phyloP scores from a whole-genome alignment of 2,888 invertebrate genomes.

The Petrolisthes manimaculis region DNA sequence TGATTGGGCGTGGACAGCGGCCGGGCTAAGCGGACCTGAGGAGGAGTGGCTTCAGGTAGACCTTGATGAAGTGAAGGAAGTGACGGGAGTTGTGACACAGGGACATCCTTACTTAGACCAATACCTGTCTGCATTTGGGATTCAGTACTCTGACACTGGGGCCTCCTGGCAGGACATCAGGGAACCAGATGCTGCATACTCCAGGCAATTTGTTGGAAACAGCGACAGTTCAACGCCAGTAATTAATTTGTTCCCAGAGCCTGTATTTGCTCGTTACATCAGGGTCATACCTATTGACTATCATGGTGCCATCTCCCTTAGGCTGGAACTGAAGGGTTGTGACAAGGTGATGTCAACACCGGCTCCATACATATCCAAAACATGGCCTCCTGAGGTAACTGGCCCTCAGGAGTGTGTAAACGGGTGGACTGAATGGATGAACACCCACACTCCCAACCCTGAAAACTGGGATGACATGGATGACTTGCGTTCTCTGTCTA shows the following conservation, averaged over 20 bases:
- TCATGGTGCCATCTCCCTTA: constrained; percentile 68
- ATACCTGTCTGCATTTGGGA: constrained; percentile 69
- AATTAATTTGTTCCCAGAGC: constrained; percentile 68
- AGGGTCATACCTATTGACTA: constrained; percentile 68
- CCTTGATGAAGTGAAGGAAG: constrained; percentile 67
- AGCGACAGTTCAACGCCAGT: constrained; percentile 67
- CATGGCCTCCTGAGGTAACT: constrained; percentile 21
- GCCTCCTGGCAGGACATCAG: constrained; percentile 67
- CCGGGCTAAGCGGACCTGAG: constrained; percentile 13
- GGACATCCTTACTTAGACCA: constrained; percentile 68
- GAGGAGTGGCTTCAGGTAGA: constrained; percentile 68
- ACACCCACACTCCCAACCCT: constrained; percentile 67
- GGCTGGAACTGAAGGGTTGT: constrained; percentile 70
- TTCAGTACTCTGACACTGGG: constrained; percentile 69
- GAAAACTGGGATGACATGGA: constrained; percentile 66
- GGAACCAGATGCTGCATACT: constrained; percentile 52
- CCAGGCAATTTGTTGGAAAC: constrained; percentile 69
- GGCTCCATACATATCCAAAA: background rate
- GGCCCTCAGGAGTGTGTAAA: constrained; percentile 51
- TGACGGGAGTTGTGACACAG: constrained; percentile 69
- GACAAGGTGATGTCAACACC: constrained; percentile 52
- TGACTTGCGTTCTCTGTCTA: constrained; percentile 60
- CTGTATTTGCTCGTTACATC: constrained; percentile 68
- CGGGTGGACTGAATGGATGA: constrained; percentile 68
- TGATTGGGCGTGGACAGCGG: constrained; percentile 66